Evolutionary conservation across 1,140 invertebrate species (phyloP).

Genomic region (Caerostris extrusa): DNA sequence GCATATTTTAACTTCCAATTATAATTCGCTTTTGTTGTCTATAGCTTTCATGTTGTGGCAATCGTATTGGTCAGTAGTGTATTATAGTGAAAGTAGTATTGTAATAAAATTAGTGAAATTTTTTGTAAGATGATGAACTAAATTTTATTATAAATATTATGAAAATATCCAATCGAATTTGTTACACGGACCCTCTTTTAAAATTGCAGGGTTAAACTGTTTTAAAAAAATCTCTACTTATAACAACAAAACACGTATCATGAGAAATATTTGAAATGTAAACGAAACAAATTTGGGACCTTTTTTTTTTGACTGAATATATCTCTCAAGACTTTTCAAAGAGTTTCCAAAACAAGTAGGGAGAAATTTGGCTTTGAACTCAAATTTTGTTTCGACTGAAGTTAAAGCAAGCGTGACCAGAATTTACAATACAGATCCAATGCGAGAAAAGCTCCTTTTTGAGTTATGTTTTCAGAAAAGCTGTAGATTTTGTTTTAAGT

Average conservation of each 20-base stretch:
- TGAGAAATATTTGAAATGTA: neutral
- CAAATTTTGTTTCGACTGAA: constrained; percentile 38
- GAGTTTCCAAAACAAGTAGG: constrained; percentile 22
- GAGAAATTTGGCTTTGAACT: constrained; percentile 1
- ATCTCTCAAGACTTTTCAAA: neutral
- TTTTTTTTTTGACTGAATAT: neutral
- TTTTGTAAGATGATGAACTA: neutral
- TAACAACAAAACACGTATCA: constrained; percentile 19
- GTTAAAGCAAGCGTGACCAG: neutral
- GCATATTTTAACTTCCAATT: no score
- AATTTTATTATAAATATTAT: neutral
- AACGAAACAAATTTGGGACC: neutral
- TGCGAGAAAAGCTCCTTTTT: neutral
- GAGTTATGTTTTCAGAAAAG: neutral
- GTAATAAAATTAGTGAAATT: no score
- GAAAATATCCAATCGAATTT: neutral
- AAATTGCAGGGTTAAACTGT: neutral
- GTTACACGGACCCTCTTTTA: neutral
- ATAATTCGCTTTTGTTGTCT: no score
- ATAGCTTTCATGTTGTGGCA: no score
- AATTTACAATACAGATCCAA: neutral
- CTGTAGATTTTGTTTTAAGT: no score
- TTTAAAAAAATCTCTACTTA: neutral
- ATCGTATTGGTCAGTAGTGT: no score
- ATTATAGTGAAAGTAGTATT: no score